Conservation (phyloP, 1,140 invertebrate genomes). For the Aphelenchoides avenae region DNA sequence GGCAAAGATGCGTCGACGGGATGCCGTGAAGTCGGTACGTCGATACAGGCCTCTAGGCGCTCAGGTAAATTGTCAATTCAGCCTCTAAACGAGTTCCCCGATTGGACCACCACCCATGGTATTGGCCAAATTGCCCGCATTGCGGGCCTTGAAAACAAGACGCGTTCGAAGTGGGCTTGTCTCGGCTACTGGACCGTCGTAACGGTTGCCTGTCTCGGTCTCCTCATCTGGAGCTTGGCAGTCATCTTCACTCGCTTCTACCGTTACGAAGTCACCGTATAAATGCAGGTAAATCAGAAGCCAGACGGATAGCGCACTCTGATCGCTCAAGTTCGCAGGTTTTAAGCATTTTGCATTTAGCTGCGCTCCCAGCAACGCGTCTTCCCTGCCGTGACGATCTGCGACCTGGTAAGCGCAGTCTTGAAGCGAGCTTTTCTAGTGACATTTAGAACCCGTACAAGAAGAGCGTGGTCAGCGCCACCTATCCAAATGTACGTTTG, state of each 20-base stretch:
- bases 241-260: slow-evolving; percentile 39
- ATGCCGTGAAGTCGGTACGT: too few relatives aligned
- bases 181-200: slow-evolving; percentile 37
- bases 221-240: slow-evolving; percentile 35
- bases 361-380: slow-evolving; percentile 35
- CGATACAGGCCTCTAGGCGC: too few relatives aligned
- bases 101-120: too few relatives aligned
- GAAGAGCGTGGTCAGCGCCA: too few relatives aligned
- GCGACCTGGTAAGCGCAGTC: too few relatives aligned
- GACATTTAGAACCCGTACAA: too few relatives aligned
- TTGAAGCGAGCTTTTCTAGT: too few relatives aligned
- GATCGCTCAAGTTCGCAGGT: neutral
- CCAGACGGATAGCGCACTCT: too few relatives aligned
- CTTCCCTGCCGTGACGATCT: slow-evolving; percentile 40
- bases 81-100: too few relatives aligned
- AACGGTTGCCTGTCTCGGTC: slow-evolving; percentile 26
- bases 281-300: slow-evolving; percentile 37
- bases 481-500: slow-evolving; percentile 11
- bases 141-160: too few relatives aligned
- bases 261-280: slow-evolving; percentile 31
- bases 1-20: too few relatives aligned
- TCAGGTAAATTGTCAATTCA: too few relatives aligned
- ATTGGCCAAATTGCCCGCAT: slow-evolving; percentile 33
- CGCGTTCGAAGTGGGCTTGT: slow-evolving; percentile 30
- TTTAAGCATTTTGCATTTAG: slow-evolving; percentile 13